Evolutionary conservation across 2,888 invertebrate genomes (phyloP).

Genomic region (Sphinx pinastri): DNA sequence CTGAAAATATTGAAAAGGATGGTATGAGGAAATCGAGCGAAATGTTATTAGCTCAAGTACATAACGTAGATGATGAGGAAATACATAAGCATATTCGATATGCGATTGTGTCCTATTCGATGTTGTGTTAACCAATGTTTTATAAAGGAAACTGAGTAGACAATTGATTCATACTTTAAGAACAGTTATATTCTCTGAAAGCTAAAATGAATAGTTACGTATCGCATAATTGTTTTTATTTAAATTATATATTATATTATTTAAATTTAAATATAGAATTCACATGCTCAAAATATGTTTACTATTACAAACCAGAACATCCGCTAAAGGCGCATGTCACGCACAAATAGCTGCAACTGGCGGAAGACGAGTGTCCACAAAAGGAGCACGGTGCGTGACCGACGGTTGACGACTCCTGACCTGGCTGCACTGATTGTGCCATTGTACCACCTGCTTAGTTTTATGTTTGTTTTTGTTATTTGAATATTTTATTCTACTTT

Average conservation of each 20-base stretch:
- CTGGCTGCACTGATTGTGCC: slow-evolving; percentile 41
- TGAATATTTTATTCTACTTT: background rate
- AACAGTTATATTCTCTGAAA: too few species aligned
- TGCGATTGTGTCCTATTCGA: background rate
- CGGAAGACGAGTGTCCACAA: slow-evolving; percentile 32
- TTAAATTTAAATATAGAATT: too few species aligned
- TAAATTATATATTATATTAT: too few species aligned
- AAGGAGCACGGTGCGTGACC: slow-evolving; percentile 46
- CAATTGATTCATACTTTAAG: too few species aligned
- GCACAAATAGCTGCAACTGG: slow-evolving; percentile 16
- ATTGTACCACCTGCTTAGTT: slow-evolving; percentile 45
- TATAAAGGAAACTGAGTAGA: too few species aligned
- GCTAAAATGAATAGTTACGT: too few species aligned
- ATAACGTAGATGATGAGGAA: slow-evolving; percentile 19
- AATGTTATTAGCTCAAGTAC: slow-evolving; percentile 29
- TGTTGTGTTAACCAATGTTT: background rate
- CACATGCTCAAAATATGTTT: too few species aligned
- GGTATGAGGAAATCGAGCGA: slow-evolving; percentile 44
- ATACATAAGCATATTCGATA: background rate
- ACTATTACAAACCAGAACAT: background rate
- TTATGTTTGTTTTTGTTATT: slow-evolving; percentile 20
- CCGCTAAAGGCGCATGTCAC: background rate
- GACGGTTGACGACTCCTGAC: slow-evolving; percentile 49
- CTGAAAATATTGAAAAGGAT: slow-evolving; percentile 52
- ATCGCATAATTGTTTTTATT: too few species aligned